phyloP scores from a whole-genome alignment of 1,140 invertebrate genomes.

The Calliphora vicina region DNA sequence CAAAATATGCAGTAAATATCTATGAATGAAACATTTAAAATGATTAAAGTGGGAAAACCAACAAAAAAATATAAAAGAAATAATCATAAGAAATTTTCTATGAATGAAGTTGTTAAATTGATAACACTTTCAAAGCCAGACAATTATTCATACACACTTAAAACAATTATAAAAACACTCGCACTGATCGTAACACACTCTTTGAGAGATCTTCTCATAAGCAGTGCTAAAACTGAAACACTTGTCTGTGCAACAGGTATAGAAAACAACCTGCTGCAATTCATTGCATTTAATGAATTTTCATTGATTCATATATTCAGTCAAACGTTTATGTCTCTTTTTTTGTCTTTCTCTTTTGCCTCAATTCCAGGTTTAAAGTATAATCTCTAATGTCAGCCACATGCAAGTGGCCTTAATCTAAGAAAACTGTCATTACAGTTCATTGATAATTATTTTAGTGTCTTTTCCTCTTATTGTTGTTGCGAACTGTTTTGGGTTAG shows the following conservation, averaged over 20 bases:
- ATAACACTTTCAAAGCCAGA: background rate
- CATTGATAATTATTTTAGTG: background rate
- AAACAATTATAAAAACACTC: background rate
- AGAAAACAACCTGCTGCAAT: background rate
- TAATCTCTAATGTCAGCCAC: constrained; percentile 24
- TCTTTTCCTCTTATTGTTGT: background rate
- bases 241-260: constrained; percentile 23
- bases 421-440: constrained; percentile 33
- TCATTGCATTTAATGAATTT: background rate
- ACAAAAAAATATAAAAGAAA: background rate
- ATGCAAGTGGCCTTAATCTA: constrained; percentile 29
- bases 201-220: no score
- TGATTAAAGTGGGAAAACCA: background rate
- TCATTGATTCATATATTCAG: constrained; percentile 13
- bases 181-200: background rate
- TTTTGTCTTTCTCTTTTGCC: no score
- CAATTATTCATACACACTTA: background rate
- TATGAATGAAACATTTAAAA: background rate
- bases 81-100: background rate
- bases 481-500: background rate
- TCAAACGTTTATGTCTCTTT: background rate
- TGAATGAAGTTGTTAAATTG: constrained; percentile 25
- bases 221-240: background rate
- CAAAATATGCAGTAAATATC: background rate
- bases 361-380: no score